These are phyloP conservation scores for Paramisgurnus dabryanus DNA, from an alignment of 2,113 vertebrate species.

Conservation along the genomic window DNA sequence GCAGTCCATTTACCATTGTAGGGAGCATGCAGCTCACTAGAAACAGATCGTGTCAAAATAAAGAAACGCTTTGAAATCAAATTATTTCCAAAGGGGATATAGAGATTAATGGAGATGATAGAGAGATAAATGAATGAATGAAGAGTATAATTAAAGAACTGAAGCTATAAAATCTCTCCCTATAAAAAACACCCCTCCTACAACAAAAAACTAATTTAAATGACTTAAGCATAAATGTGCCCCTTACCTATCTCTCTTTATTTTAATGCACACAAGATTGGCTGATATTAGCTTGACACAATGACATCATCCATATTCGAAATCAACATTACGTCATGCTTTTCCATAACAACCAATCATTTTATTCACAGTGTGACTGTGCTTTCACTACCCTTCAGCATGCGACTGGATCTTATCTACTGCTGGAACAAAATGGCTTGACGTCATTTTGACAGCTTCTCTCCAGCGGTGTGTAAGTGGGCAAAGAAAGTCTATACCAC, in stretches of 20 bases:
- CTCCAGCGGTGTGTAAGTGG: slow-evolving; percentile 2
- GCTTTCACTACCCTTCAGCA: neutral
- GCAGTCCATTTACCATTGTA: too few species aligned
- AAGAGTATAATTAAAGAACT: neutral
- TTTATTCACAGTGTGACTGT: slow-evolving; percentile 14
- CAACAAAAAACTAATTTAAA: slow-evolving; percentile 8
- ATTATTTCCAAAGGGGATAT: neutral
- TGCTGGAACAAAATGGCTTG: slow-evolving; percentile 11
- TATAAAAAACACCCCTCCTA: neutral
- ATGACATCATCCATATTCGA: slow-evolving; percentile 30
- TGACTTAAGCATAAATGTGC: neutral
- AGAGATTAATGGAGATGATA: neutral
- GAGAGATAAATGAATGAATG: slow-evolving; percentile 3
- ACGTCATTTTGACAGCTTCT: slow-evolving; percentile 1
- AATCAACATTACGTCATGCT: slow-evolving; percentile 34
- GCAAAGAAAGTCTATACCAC: neutral
- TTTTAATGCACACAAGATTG: slow-evolving; percentile 12
- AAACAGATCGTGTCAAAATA: neutral
- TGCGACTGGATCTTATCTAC: slow-evolving; percentile 1
- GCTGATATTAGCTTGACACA: slow-evolving; percentile 1
- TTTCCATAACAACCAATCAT: slow-evolving; percentile 4
- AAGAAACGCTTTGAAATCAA: neutral
- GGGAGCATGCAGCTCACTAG: too few species aligned
- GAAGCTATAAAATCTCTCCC: neutral
- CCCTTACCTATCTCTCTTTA: neutral